Evolutionary conservation across 1,140 invertebrate species (phyloP).

Genomic region (Drosophila lacteicornis): DNA sequence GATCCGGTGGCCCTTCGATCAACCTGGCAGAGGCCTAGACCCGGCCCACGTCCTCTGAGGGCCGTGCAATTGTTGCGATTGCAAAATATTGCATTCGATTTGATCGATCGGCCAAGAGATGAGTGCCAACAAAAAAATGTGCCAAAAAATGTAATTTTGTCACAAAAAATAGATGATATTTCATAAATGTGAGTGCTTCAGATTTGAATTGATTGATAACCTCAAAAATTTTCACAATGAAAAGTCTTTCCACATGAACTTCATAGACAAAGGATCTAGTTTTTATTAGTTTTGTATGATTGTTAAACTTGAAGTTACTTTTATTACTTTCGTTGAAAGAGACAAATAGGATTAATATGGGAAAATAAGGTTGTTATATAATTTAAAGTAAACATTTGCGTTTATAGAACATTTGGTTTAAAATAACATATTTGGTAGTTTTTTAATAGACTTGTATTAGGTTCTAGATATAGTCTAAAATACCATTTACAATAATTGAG

Average conservation of each 20-base stretch:
- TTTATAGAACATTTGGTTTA: too few species aligned
- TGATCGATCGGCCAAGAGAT: constrained; percentile 60
- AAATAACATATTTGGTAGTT: too few species aligned
- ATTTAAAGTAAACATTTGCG: background rate
- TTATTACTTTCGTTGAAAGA: background rate
- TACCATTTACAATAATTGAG: too few species aligned
- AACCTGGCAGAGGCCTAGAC: constrained; percentile 28
- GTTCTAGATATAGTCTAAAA: too few species aligned
- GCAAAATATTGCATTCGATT: constrained; percentile 56
- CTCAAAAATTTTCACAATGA: background rate
- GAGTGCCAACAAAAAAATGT: constrained; percentile 26
- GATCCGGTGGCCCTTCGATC: constrained; percentile 11
- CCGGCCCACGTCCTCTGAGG: constrained; percentile 33
- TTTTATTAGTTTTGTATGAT: background rate
- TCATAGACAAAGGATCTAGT: background rate
- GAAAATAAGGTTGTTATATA: background rate
- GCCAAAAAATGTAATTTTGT: constrained; percentile 62
- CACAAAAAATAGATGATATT: constrained; percentile 41
- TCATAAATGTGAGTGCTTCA: background rate
- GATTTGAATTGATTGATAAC: constrained; percentile 36
- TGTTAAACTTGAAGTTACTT: background rate
- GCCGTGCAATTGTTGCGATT: constrained; percentile 55
- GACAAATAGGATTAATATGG: background rate
- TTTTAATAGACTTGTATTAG: too few species aligned
- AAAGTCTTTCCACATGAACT: background rate